Percentiles rank a stretch among this genome's conserved stretches.
These are phyloP conservation scores for Bombus superbus DNA, from an alignment of 1,140 invertebrate genomes.

Conservation along the genomic window DNA sequence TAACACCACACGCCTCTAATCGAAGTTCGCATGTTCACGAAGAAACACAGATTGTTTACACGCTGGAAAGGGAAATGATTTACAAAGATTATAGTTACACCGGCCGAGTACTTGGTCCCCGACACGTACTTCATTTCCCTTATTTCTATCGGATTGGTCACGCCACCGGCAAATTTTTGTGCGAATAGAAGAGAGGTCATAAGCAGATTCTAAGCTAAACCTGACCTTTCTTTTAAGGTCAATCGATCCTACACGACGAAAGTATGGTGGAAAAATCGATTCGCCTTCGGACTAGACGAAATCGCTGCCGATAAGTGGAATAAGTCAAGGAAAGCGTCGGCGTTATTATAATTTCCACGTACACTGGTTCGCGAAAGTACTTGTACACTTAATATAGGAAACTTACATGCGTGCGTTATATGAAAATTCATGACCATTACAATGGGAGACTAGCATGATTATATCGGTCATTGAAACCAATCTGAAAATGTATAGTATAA, in stretches of 20 bases:
- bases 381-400: neutral
- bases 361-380: neutral
- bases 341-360: neutral
- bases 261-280: conserved; percentile 44
- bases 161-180: conserved; percentile 44
- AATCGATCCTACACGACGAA: conserved; percentile 42
- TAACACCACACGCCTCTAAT: neutral
- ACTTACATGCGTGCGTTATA: neutral
- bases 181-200: neutral
- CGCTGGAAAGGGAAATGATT: neutral
- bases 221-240: conserved; percentile 41
- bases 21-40: neutral
- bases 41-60: too few relatives aligned
- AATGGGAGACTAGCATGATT: neutral
- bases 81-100: neutral
- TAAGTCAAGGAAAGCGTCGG: conserved; percentile 17
- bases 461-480: too few relatives aligned
- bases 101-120: neutral
- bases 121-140: neutral
- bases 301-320: neutral
- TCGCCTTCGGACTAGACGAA: neutral
- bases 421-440: neutral
- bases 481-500: too few relatives aligned
- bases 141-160: conserved; percentile 59
- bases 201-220: neutral